Conservation (phyloP, 2,113 vertebrate genomes). For the Lepisosteus oculatus region DNA sequence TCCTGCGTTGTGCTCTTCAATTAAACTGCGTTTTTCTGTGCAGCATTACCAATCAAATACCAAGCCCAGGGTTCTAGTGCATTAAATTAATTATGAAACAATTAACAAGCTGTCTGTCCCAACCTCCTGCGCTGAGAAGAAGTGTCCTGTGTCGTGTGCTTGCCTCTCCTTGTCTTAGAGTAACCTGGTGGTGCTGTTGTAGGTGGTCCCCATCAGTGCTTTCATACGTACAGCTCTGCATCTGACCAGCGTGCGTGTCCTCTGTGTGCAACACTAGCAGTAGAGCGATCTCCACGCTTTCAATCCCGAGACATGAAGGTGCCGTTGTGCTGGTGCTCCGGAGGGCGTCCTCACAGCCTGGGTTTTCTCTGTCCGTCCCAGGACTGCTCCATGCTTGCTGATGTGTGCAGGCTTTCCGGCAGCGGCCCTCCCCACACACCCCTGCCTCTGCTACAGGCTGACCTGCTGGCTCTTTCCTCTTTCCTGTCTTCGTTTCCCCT, state of each 20-base stretch:
- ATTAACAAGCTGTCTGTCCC: too few relatives aligned
- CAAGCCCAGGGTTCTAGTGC: not conserved
- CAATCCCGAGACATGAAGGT: too few relatives aligned
- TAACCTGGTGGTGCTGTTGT: not conserved
- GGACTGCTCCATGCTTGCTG: conserved; percentile 49
- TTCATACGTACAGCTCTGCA: too few relatives aligned
- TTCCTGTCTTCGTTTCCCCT: conserved; percentile 52
- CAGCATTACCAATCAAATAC: too few relatives aligned
- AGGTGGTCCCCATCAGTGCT: not conserved
- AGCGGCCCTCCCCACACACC: conserved; percentile 20
- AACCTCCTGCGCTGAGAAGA: not conserved
- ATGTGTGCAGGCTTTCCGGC: conserved; percentile 44
- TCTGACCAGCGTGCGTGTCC: too few relatives aligned
- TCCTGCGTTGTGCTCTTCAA: too few relatives aligned
- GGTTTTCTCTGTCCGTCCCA: conserved; percentile 43
- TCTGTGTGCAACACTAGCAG: too few relatives aligned
- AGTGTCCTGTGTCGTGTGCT: not conserved
- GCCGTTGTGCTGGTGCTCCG: too few relatives aligned
- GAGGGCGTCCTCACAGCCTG: not conserved
- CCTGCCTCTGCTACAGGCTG: conserved; percentile 29
- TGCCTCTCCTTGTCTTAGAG: not conserved
- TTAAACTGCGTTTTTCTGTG: too few relatives aligned
- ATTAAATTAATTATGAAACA: not conserved
- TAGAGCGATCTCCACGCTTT: too few relatives aligned
- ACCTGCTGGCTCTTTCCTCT: conserved; percentile 38